A percentile compares a stretch with the other conserved stretches of the same genome.
phyloP scores from a whole-genome alignment of 2,113 vertebrate species.

The Ursus arctos region DNA sequence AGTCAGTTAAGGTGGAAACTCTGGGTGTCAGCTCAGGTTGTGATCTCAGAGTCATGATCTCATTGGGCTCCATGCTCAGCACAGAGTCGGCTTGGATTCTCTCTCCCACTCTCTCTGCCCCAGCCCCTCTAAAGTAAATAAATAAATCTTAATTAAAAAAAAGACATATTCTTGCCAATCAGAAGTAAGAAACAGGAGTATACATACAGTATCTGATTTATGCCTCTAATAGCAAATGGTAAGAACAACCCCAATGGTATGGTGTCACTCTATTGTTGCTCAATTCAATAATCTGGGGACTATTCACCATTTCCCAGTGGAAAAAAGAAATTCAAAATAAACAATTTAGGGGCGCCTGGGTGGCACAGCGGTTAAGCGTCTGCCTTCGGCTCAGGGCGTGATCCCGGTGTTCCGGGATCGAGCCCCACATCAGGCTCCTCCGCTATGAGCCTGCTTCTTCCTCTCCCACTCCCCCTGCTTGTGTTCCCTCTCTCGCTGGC shows the following conservation, averaged over 20 bases:
- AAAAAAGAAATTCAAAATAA: neutral
- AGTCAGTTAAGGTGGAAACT: neutral
- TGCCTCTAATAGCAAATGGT: neutral
- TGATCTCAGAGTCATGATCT: neutral
- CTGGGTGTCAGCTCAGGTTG: neutral
- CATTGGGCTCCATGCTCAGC: neutral
- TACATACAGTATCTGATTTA: neutral
- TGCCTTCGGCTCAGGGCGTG: no score
- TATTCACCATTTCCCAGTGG: neutral
- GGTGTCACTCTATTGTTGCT: neutral
- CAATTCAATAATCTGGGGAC: neutral
- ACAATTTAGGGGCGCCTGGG: no score
- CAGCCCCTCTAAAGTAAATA: neutral
- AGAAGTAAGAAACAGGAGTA: no score
- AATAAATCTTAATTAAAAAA: neutral
- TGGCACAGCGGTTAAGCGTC: no score
- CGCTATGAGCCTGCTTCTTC: no score
- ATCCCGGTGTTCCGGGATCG: no score
- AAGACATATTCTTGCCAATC: neutral
- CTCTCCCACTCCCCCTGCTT: no score
- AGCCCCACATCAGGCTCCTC: no score
- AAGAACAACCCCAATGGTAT: neutral
- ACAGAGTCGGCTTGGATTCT: neutral
- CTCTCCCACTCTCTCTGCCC: neutral
- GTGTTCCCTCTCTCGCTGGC: no score